These are phyloP conservation scores for Coenonympha glycerion DNA, from an alignment of 2,888 invertebrate species.

Conservation along the genomic window DNA sequence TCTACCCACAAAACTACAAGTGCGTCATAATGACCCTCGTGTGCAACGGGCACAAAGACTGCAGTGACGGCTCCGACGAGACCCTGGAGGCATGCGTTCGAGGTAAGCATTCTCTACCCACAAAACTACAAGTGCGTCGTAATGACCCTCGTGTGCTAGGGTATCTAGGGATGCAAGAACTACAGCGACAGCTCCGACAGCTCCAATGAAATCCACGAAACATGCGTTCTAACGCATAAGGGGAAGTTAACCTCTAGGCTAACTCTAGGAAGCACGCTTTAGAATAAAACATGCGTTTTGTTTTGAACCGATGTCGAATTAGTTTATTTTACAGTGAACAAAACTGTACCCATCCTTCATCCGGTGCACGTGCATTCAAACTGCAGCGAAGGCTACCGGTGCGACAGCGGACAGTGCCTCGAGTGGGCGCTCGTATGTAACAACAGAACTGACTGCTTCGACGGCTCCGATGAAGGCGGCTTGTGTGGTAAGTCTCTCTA, in stretches of 20 bases:
- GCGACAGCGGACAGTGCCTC: constrained; percentile 77
- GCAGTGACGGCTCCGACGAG: constrained; percentile 85
- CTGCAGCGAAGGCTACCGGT: constrained; percentile 47
- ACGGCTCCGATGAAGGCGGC: constrained; percentile 82
- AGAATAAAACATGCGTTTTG: too few relatives aligned
- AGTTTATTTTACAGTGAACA: constrained; percentile 42
- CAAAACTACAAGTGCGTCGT: constrained; percentile 64
- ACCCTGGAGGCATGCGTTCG: constrained; percentile 47
- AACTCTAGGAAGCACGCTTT: too few relatives aligned
- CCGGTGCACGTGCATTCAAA: constrained; percentile 28
- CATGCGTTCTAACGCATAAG: constrained; percentile 45
- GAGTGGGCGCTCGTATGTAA: constrained; percentile 80
- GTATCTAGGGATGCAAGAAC: constrained; percentile 76
- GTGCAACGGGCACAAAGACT: constrained; percentile 78
- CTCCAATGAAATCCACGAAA: constrained; percentile 74
- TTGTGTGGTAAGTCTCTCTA: constrained; percentile 68
- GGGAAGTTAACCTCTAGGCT: constrained; percentile 52
- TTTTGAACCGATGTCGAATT: background rate
- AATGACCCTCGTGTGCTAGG: constrained; percentile 56
- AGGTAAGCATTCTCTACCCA: constrained; percentile 32
- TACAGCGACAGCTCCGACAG: constrained; percentile 84
- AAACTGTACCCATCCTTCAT: constrained; percentile 36
- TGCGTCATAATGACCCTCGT: constrained; percentile 56
- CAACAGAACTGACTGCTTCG: constrained; percentile 77
- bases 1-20: constrained; percentile 38